Base-by-base conservation (phyloP, 2,113 vertebrate genomes). In the Polyodon spathula region DNA sequence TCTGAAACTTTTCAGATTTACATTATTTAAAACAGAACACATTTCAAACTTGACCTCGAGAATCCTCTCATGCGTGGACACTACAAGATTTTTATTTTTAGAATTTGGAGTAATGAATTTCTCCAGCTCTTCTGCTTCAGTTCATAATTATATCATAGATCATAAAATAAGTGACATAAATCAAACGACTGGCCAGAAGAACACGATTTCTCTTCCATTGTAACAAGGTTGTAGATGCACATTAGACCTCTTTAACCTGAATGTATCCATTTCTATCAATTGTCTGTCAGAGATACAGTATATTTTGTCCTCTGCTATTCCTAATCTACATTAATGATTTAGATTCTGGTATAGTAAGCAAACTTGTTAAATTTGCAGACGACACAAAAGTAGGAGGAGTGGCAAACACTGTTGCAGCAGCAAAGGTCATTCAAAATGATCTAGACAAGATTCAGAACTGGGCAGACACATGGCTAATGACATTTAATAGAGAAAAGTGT, bases 111-210 rank as follows among this genome's bases (percentile, higher is more conserved):
- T 50, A n/a, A 50, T 6, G 12, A 50, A 50, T 50, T 50, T 50
- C 48, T 50, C 5, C 48, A 14, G 48, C 48, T 50, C 48, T 50
- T 50, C 48, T n/a, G 15, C 10, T 14, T 1, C 48, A 50, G 10
- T 4, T 50, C 48, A 50, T 50, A 50, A 50, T 50, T 50, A 50
- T 50, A 50, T 50, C 48, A 50, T 50, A 50, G 6, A 50, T 50
- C 48, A 50, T 6, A n/a, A 50, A 50, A n/a, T 4, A 50, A 50
- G 48, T 50, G 48, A 50, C 48, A 50, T 50, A 50, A 50, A 50
- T 50, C 48, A 50, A 50, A 50, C 48, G 15, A n/a, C 15, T 50
- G 48, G 48, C 8, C 48, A 14, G 4, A 50, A 50, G 48, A 10
- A 50, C 12, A 11, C 9, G 3, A 50, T 50, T 50, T 50, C 2